Evolutionary conservation across 1,140 invertebrate genomes (phyloP).

Genomic region (Penaeus vannamei): DNA sequence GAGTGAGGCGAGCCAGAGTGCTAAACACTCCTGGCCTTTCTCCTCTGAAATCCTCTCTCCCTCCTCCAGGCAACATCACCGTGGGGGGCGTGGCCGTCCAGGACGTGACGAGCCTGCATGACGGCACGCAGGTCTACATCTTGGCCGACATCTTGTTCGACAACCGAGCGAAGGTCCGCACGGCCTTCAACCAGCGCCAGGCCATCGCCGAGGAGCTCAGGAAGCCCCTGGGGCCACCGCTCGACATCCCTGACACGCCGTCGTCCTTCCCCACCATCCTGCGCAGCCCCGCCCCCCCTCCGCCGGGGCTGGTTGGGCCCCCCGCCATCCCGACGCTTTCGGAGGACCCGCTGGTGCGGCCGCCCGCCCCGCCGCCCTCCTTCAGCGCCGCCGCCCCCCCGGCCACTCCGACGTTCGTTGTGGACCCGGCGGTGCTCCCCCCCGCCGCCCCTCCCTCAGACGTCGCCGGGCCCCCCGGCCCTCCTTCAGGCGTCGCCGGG

Average conservation of each 20-base stretch:
- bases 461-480: too few species aligned
- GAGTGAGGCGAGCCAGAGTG: too few species aligned
- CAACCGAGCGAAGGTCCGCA: not conserved
- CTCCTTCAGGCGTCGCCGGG: too few species aligned
- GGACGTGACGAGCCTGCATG: not conserved
- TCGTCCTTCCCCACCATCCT: too few species aligned
- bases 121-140: conserved; percentile 40
- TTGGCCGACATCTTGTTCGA: conserved; percentile 30
- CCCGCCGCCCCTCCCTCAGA: too few species aligned
- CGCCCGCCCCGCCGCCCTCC: too few species aligned
- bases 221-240: conserved; percentile 19
- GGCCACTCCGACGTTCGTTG: too few species aligned
- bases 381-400: too few species aligned
- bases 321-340: not conserved
- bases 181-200: not conserved
- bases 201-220: not conserved
- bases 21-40: not conserved
- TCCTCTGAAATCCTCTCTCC: not conserved
- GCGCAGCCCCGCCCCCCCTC: too few species aligned
- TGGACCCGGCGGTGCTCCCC: too few species aligned
- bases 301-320: too few species aligned
- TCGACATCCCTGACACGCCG: not conserved
- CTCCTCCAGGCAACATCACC: conserved; percentile 8
- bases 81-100: conserved; percentile 4
- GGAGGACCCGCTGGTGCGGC: too few species aligned